phyloP scores from a whole-genome alignment of 2,888 invertebrate species.

The Erpobdella octoculata region DNA sequence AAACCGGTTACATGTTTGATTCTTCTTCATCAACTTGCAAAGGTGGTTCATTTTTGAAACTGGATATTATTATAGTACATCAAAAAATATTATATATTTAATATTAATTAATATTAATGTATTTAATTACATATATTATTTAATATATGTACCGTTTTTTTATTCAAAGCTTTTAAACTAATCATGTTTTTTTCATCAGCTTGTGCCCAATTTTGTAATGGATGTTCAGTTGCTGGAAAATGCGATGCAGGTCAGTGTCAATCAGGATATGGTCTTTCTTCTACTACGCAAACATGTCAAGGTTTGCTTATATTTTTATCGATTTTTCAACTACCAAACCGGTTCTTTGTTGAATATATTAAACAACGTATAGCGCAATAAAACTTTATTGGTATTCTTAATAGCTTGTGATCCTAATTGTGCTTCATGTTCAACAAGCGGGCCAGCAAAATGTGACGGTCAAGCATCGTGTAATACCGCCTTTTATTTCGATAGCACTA shows the following conservation, averaged over 20 bases:
- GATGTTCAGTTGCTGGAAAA: conserved; percentile 22
- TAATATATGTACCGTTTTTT: too few relatives aligned
- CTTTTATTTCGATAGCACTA: conserved; percentile 22
- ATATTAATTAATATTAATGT: not conserved
- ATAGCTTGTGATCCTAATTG: conserved; percentile 33
- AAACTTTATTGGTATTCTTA: not conserved
- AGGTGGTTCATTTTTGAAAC: conserved; percentile 21
- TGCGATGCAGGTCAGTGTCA: conserved; percentile 31
- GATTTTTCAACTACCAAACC: too few relatives aligned
- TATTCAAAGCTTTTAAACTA: too few relatives aligned
- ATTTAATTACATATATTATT: too few relatives aligned
- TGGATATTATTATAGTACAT: not conserved
- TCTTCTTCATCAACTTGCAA: conserved; percentile 22
- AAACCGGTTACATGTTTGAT: conserved; percentile 12
- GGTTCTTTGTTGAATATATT: too few relatives aligned
- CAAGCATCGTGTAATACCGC: conserved; percentile 18
- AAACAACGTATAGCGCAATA: too few relatives aligned
- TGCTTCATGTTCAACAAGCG: conserved; percentile 24
- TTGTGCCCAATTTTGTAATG: conserved; percentile 29
- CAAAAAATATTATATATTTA: too few relatives aligned
- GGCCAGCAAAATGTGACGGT: conserved; percentile 31
- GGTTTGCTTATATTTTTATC: too few relatives aligned
- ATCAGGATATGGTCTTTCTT: conserved; percentile 15
- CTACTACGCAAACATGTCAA: conserved; percentile 29
- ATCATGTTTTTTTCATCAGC: too few relatives aligned